Evolutionary conservation across 2,888 invertebrate species (phyloP).

Genomic region (Pristionchus exspectatus): DNA sequence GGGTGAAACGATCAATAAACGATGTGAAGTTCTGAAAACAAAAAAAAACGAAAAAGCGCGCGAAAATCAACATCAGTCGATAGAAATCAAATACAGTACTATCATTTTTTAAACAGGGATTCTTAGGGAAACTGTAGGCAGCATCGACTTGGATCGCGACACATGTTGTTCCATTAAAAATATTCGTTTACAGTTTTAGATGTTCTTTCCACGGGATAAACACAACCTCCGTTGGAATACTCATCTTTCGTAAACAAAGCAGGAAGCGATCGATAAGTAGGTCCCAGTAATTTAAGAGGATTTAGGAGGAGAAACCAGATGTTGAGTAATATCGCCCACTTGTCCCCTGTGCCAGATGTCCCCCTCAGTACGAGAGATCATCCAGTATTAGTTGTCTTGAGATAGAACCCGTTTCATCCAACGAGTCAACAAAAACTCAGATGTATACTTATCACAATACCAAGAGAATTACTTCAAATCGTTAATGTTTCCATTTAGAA

Average conservation of each 20-base stretch:
- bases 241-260: background rate
- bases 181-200: background rate
- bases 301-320: background rate
- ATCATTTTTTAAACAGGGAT: background rate
- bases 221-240: background rate
- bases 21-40: background rate
- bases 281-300: background rate
- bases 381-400: too few relatives aligned
- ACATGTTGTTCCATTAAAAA: background rate
- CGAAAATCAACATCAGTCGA: background rate
- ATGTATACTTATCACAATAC: too few relatives aligned
- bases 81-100: background rate
- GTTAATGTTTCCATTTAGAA: too few relatives aligned
- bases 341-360: background rate
- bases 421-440: too few relatives aligned
- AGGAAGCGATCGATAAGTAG: background rate
- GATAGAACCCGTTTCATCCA: too few relatives aligned
- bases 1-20: background rate
- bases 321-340: background rate
- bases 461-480: too few relatives aligned
- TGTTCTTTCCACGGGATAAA: background rate
- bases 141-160: background rate
- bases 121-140: too few relatives aligned
- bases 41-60: background rate
- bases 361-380: background rate